A percentile compares a stretch with the other conserved stretches of the same genome.
These are phyloP conservation scores for Xanthorhoe spadicearia DNA, from an alignment of 2,888 invertebrate species.

Conservation along the genomic window DNA sequence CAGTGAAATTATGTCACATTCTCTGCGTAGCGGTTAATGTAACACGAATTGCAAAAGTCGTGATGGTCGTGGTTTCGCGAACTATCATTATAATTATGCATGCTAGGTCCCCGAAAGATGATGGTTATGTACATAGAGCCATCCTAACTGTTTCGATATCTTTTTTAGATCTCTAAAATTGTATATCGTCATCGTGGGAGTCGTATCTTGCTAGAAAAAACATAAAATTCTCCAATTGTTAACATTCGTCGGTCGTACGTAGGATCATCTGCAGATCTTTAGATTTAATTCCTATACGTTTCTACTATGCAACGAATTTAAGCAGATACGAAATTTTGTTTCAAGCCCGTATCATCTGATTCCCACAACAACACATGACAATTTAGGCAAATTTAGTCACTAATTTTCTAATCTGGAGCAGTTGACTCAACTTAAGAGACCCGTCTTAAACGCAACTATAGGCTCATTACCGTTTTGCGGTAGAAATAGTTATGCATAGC, in stretches of 20 bases:
- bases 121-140: slow-evolving; percentile 20
- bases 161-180: neutral
- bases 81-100: slow-evolving; percentile 51
- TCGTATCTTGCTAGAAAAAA: neutral
- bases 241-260: neutral
- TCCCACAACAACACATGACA: too few relatives aligned
- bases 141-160: slow-evolving; percentile 18
- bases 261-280: too few relatives aligned
- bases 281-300: too few relatives aligned
- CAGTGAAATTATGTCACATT: slow-evolving; percentile 69
- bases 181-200: neutral
- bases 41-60: slow-evolving; percentile 66
- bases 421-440: slow-evolving; percentile 15
- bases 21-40: slow-evolving; percentile 62
- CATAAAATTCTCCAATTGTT: neutral
- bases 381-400: too few relatives aligned
- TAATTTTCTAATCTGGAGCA: neutral
- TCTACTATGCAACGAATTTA: too few relatives aligned
- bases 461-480: slow-evolving; percentile 16
- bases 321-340: too few relatives aligned
- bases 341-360: too few relatives aligned
- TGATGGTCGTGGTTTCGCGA: slow-evolving; percentile 55
- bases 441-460: slow-evolving; percentile 17
- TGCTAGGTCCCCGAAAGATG: slow-evolving; percentile 36
- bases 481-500: slow-evolving; percentile 28